Evolutionary conservation across 37 sponge, comb jelly and placozoan species (phyloP).

Genomic region (Bolinopsis microptera): DNA sequence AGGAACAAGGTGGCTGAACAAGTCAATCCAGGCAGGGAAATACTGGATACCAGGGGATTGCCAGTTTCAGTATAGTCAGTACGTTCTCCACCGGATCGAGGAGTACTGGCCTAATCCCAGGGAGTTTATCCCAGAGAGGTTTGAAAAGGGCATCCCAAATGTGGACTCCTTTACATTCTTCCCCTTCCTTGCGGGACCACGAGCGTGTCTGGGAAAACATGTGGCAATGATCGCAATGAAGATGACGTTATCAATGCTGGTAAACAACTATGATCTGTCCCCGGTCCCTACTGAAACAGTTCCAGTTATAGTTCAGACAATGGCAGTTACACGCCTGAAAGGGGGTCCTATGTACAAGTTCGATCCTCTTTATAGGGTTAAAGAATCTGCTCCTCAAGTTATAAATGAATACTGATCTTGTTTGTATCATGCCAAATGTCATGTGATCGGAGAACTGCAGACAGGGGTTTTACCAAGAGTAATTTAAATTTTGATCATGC

Average conservation of each 20-base stretch:
- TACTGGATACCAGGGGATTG: background rate
- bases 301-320: background rate
- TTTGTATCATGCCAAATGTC: background rate
- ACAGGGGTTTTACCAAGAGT: too few species aligned
- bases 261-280: background rate
- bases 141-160: background rate
- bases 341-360: background rate
- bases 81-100: background rate
- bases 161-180: background rate
- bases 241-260: background rate
- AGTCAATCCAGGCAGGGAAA: background rate
- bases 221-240: slow-evolving; percentile 30
- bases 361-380: background rate
- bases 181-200: background rate
- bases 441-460: too few species aligned
- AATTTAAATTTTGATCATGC: too few species aligned
- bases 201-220: slow-evolving; percentile 25
- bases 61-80: slow-evolving; percentile 29
- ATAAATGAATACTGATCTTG: background rate
- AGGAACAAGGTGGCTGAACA: slow-evolving; percentile 13
- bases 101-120: slow-evolving; percentile 15
- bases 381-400: background rate
- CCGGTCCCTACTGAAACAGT: background rate
- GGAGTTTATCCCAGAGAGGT: slow-evolving; percentile 18
- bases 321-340: slow-evolving; percentile 19